Percentiles rank a stretch among this genome's conserved stretches.
Conservation (phyloP, 2,113 vertebrate genomes). For the Pollachius pollachius region DNA sequence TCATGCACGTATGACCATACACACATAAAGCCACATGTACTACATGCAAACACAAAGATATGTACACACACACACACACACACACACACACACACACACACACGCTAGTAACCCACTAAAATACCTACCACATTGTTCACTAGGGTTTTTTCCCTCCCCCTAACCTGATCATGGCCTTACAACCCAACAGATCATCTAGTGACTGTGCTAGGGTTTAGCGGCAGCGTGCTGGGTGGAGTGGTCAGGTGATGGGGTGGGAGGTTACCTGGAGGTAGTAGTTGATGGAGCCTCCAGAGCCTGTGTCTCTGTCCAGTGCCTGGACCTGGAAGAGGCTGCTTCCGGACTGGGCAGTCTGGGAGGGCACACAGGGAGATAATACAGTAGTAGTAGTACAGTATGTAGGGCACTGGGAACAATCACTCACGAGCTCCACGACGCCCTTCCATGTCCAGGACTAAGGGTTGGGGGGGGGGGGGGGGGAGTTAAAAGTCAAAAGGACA, state of each 20-base stretch:
- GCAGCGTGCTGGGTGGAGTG: too few species aligned
- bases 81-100: neutral
- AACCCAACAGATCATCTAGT: constrained; percentile 7
- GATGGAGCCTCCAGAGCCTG: constrained; percentile 90
- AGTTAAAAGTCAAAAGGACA: too few species aligned
- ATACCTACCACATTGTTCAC: constrained; percentile 13
- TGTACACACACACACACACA: neutral
- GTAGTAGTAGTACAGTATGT: too few species aligned
- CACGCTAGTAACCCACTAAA: neutral
- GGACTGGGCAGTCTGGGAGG: constrained; percentile 75
- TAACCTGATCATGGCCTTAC: constrained; percentile 7
- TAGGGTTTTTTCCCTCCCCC: constrained; percentile 6
- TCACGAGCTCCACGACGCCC: neutral
- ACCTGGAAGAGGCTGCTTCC: constrained; percentile 87
- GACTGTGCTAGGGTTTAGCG: neutral
- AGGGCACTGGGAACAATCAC: neutral
- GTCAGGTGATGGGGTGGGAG: too few species aligned
- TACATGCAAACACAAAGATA: neutral
- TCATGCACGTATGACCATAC: neutral
- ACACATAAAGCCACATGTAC: neutral
- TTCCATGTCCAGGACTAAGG: neutral
- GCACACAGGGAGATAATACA: constrained; percentile 18
- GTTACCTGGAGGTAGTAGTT: constrained; percentile 90
- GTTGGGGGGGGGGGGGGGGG: neutral
- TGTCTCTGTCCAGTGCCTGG: constrained; percentile 86